Percentiles rank a stretch among this genome's conserved stretches.
Conservation (phyloP, 2,888 invertebrate genomes). For the Ochropleura leucogaster region DNA sequence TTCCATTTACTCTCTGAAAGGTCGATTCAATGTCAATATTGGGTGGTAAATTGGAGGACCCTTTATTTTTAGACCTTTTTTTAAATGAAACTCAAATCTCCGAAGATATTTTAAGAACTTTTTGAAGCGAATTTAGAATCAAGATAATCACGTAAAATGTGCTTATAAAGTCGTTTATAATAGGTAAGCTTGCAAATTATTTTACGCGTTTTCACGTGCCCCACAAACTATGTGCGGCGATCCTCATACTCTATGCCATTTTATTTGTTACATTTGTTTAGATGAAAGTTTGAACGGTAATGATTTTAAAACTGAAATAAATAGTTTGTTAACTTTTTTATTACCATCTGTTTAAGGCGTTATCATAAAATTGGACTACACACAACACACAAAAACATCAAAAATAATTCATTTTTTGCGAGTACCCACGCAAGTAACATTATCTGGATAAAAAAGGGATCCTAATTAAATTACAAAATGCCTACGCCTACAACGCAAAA, state of each 20-base stretch:
- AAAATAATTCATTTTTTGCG: not conserved
- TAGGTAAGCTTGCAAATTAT: not conserved
- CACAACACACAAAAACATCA: not conserved
- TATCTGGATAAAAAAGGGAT: conserved; percentile 23
- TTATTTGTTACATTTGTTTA: not conserved
- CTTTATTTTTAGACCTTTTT: conserved; percentile 30
- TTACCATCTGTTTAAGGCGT: conserved; percentile 7
- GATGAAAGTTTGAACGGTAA: not conserved
- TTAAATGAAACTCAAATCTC: conserved; percentile 15
- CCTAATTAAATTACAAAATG: conserved; percentile 33
- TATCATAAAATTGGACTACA: not conserved
- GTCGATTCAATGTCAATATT: conserved; percentile 35
- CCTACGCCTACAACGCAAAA: conserved; percentile 12
- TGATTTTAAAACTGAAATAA: conserved; percentile 1
- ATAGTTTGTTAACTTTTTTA: not conserved
- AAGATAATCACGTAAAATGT: not conserved
- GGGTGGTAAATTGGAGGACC: conserved; percentile 20
- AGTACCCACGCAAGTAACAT: conserved; percentile 4
- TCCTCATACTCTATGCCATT: not conserved
- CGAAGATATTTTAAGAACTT: conserved; percentile 5
- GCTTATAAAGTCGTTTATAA: not conserved
- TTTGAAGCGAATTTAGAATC: not conserved
- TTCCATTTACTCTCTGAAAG: not conserved
- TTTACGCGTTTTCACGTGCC: not conserved
- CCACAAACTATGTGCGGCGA: not conserved